Evolutionary conservation across 2,113 vertebrate genomes (phyloP).

Genomic region (Colistium nudipinnis): DNA sequence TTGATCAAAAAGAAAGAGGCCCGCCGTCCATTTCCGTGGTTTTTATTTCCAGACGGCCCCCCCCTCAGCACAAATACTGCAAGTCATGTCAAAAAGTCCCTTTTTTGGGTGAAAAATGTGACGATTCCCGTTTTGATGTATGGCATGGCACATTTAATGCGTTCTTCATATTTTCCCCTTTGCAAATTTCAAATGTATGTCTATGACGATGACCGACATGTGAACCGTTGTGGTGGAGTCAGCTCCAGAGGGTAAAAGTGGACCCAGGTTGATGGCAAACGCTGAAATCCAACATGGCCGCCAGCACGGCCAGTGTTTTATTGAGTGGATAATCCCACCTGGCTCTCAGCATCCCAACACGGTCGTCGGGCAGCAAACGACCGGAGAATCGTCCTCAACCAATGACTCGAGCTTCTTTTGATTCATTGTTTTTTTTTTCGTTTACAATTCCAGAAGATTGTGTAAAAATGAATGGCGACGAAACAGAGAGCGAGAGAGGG

Average conservation of each 20-base stretch:
- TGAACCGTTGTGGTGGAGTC: no score
- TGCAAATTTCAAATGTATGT: no score
- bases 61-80: not conserved
- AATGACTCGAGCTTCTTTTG: not conserved
- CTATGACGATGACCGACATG: no score
- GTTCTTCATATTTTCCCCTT: no score
- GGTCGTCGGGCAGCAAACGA: no score
- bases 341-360: no score
- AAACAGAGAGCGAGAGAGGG: constrained; percentile 24
- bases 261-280: not conserved
- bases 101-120: no score
- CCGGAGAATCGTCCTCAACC: not conserved
- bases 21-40: constrained; percentile 54
- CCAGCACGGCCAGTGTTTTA: constrained; percentile 2
- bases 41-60: constrained; percentile 19
- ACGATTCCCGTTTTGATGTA: no score
- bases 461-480: not conserved
- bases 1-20: constrained; percentile 52
- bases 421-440: no score
- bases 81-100: not conserved
- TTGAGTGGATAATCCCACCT: constrained; percentile 23
- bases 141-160: no score
- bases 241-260: not conserved
- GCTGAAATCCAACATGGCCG: constrained; percentile 1
- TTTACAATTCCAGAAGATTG: no score